These are phyloP conservation scores for Pseudorasbora parva DNA, from an alignment of 2,113 vertebrate genomes.

Conservation along the genomic window DNA sequence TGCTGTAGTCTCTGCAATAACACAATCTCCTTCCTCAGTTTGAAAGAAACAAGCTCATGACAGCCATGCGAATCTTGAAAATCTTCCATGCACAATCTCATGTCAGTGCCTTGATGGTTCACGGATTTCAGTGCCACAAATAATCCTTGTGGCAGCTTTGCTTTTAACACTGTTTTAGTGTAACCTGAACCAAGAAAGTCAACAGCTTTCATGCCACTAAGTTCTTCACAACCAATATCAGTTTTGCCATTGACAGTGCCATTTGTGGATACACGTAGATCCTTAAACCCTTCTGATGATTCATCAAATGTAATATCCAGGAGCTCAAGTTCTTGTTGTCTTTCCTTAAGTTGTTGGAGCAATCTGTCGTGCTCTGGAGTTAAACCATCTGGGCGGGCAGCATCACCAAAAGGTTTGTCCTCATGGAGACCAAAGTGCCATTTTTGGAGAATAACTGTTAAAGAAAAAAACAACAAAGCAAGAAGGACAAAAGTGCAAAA, in stretches of 20 bases:
- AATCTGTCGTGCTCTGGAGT: constrained; percentile 62
- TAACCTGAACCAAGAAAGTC: constrained; percentile 78
- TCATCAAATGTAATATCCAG: constrained; percentile 57
- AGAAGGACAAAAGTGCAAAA: constrained; percentile 71
- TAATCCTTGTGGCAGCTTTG: constrained; percentile 65
- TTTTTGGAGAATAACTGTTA: constrained; percentile 72
- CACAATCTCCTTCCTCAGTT: constrained; percentile 83
- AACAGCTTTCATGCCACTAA: constrained; percentile 69
- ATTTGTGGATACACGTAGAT: not conserved
- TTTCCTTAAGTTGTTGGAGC: constrained; percentile 68
- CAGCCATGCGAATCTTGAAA: constrained; percentile 74
- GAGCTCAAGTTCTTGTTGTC: constrained; percentile 73
- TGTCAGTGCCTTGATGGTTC: constrained; percentile 82
- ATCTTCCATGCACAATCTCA: constrained; percentile 80
- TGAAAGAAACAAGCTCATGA: constrained; percentile 81
- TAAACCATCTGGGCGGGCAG: constrained; percentile 55
- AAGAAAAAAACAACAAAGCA: constrained; percentile 71
- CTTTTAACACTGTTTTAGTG: constrained; percentile 78
- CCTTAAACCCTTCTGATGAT: not conserved
- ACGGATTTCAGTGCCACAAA: constrained; percentile 78
- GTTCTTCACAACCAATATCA: constrained; percentile 75
- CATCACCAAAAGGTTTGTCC: constrained; percentile 52
- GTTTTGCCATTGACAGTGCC: constrained; percentile 38
- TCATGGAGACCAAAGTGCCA: constrained; percentile 69
- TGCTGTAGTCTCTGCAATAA: constrained; percentile 81